phyloP scores from a whole-genome alignment of 2,888 invertebrate species.

The Drosophila leonis region DNA sequence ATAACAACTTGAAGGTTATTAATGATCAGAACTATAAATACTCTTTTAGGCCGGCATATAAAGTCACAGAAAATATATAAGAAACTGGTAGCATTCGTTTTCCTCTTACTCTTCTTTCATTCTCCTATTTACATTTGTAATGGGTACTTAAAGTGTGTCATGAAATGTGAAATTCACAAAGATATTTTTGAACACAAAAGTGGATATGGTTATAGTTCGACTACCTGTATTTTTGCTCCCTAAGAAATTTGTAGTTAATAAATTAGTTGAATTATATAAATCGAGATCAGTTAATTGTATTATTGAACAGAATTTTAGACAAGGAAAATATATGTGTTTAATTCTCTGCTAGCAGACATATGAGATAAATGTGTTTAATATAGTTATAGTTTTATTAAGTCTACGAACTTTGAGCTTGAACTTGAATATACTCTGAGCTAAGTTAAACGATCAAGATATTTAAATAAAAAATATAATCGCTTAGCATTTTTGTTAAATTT shows the following conservation, averaged over 20 bases:
- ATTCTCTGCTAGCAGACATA: too few relatives aligned
- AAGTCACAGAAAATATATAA: not conserved
- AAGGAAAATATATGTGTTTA: too few relatives aligned
- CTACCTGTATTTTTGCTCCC: too few relatives aligned
- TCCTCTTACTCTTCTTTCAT: not conserved
- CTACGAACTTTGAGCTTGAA: not conserved
- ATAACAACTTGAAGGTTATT: constrained; percentile 77
- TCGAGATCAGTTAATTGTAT: too few relatives aligned
- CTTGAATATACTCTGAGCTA: not conserved
- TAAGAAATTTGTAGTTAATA: too few relatives aligned
- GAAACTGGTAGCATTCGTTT: constrained; percentile 6
- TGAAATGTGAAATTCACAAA: not conserved
- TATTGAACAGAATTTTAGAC: too few relatives aligned
- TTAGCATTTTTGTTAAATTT: not conserved
- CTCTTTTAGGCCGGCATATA: constrained; percentile 39
- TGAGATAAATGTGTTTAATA: too few relatives aligned
- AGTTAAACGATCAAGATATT: not conserved
- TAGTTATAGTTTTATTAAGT: not conserved
- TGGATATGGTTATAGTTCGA: not conserved
- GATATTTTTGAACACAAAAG: not conserved
- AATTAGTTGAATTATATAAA: too few relatives aligned
- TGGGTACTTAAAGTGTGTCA: not conserved
- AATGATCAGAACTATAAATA: constrained; percentile 79
- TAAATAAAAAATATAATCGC: too few relatives aligned
- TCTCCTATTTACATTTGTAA: not conserved